These are phyloP conservation scores for Oreochromis niloticus DNA, from an alignment of 2,113 vertebrate genomes.

Conservation along the genomic window DNA sequence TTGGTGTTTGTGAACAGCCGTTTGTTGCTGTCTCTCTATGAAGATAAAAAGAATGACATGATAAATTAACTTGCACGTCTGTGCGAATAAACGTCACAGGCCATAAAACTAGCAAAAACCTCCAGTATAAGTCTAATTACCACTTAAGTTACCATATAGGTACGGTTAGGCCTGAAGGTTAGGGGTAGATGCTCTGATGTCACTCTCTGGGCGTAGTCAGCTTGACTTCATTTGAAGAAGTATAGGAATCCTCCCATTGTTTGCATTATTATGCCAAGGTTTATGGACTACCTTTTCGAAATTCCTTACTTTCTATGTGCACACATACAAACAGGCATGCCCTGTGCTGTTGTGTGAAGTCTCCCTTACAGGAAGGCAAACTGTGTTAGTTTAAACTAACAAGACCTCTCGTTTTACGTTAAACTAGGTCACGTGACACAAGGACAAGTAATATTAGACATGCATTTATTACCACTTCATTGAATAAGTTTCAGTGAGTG, in stretches of 20 bases:
- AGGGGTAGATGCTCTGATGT: background rate
- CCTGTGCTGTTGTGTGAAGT: background rate
- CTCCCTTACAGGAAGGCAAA: background rate
- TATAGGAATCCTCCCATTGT: background rate
- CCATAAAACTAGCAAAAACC: rapidly evolving
- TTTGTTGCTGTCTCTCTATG: background rate
- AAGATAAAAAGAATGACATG: background rate
- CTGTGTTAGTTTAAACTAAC: background rate
- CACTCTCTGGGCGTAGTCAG: background rate
- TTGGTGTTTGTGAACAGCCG: background rate
- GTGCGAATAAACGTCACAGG: background rate
- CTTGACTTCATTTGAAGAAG: background rate
- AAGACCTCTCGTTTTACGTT: background rate
- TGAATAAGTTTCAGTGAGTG: background rate
- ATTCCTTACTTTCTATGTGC: background rate
- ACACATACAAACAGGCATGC: background rate
- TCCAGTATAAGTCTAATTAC: background rate
- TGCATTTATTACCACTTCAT: background rate
- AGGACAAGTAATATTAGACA: background rate
- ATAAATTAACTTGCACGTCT: background rate
- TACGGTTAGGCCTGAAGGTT: background rate
- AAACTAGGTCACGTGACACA: background rate
- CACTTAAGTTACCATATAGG: background rate
- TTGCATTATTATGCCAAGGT: background rate
- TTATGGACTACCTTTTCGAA: background rate